A percentile compares a stretch with the other conserved stretches of the same genome.
These are phyloP conservation scores for Cossypha polioptera DNA, from an alignment of 2,797 vertebrate genomes.

Conservation along the genomic window DNA sequence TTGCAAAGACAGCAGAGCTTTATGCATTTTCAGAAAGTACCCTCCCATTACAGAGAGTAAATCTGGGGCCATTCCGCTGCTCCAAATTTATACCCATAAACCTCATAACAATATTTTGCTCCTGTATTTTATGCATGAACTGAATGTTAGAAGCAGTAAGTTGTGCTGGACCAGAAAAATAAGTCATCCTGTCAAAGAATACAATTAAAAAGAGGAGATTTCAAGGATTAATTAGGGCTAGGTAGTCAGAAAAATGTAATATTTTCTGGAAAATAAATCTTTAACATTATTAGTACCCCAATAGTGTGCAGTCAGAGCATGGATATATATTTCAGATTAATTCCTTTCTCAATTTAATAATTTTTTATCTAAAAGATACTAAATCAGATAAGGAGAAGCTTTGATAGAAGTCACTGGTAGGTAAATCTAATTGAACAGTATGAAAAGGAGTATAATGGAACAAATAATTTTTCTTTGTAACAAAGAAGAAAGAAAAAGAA, in stretches of 20 bases:
- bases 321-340: not conserved
- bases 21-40: not conserved
- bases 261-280: not conserved
- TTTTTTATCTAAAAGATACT: not conserved
- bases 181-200: not conserved
- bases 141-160: not conserved
- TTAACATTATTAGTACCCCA: not conserved
- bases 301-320: not conserved
- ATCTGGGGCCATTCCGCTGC: not conserved
- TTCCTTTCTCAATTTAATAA: not conserved
- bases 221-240: not conserved
- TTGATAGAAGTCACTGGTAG: not conserved
- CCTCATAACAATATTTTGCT: not conserved
- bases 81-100: not conserved
- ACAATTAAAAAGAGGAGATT: not conserved
- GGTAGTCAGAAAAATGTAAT: not conserved
- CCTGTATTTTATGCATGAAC: not conserved
- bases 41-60: not conserved
- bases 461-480: not conserved
- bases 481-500: not conserved
- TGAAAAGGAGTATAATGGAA: not conserved
- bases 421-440: not conserved
- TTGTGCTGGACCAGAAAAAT: not conserved
- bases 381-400: not conserved
- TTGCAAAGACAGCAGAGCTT: not conserved